phyloP scores from a whole-genome alignment of 2,888 invertebrate species.

The Azorinus chamasolen region DNA sequence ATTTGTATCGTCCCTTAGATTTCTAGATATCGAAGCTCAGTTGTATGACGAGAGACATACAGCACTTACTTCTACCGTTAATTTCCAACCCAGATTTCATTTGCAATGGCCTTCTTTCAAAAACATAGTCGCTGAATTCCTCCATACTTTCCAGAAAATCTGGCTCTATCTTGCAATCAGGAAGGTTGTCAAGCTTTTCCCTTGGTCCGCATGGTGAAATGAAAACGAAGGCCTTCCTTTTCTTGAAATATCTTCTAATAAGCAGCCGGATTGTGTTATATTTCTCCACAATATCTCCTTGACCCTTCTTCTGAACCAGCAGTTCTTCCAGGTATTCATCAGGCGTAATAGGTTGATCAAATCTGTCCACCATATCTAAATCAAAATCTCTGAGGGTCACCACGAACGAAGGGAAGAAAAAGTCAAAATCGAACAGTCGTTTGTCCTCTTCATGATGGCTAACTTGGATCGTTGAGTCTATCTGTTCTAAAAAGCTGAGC shows the following conservation, averaged over 20 bases:
- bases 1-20: no score
- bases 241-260: no score
- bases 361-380: neutral
- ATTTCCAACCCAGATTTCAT: slow-evolving; percentile 8
- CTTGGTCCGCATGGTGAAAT: neutral
- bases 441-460: neutral
- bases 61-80: slow-evolving; percentile 12
- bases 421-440: neutral
- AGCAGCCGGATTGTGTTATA: slow-evolving; percentile 5
- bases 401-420: slow-evolving; percentile 14
- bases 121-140: neutral
- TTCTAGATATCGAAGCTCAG: no score
- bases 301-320: neutral
- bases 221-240: slow-evolving; percentile 6
- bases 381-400: slow-evolving; percentile 1
- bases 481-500: slow-evolving; percentile 9
- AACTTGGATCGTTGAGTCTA: no score
- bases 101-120: neutral
- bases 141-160: slow-evolving; percentile 4
- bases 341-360: neutral
- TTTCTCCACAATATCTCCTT: neutral
- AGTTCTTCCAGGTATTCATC: slow-evolving; percentile 11
- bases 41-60: no score
- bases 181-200: neutral
- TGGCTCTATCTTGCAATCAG: neutral